Percentiles rank a stretch among this genome's conserved stretches.
phyloP scores from a whole-genome alignment of 2,113 vertebrate species.

The Poeciliopsis occidentalis region DNA sequence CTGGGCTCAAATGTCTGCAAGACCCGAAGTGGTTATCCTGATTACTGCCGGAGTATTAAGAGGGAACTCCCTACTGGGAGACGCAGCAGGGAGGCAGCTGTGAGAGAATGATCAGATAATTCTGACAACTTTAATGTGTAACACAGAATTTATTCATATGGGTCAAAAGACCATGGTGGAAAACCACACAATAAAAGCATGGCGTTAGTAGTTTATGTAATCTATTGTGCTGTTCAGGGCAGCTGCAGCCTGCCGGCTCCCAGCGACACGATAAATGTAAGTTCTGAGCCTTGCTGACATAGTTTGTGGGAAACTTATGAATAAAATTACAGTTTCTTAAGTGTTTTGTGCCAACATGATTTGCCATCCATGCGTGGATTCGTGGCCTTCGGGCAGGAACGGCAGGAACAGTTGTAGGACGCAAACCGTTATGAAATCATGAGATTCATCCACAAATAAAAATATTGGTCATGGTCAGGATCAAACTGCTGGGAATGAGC shows the following conservation, averaged over 20 bases:
- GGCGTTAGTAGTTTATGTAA: constrained; percentile 6
- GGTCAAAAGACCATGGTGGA: no score
- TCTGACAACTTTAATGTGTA: not conserved
- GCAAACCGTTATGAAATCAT: constrained; percentile 15
- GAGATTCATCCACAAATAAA: constrained; percentile 17
- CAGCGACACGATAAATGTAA: not conserved
- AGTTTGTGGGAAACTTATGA: constrained; percentile 2
- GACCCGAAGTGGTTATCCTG: constrained; percentile 5
- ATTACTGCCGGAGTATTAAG: constrained; percentile 16
- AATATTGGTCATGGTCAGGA: constrained; percentile 1
- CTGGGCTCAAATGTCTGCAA: constrained; percentile 26
- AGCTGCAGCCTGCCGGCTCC: constrained; percentile 7
- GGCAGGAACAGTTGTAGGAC: not conserved
- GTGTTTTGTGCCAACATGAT: not conserved
- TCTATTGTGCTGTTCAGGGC: constrained; percentile 8
- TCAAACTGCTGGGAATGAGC: no score
- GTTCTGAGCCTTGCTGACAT: constrained; percentile 4
- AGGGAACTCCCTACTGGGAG: constrained; percentile 36
- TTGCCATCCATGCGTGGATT: not conserved
- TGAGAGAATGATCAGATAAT: constrained; percentile 9
- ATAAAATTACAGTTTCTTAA: constrained; percentile 12
- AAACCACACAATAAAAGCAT: no score
- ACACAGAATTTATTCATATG: not conserved
- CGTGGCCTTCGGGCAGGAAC: not conserved
- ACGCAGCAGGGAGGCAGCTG: constrained; percentile 13